phyloP scores from a whole-genome alignment of 2,797 vertebrate genomes.

The Bufotes viridis region DNA sequence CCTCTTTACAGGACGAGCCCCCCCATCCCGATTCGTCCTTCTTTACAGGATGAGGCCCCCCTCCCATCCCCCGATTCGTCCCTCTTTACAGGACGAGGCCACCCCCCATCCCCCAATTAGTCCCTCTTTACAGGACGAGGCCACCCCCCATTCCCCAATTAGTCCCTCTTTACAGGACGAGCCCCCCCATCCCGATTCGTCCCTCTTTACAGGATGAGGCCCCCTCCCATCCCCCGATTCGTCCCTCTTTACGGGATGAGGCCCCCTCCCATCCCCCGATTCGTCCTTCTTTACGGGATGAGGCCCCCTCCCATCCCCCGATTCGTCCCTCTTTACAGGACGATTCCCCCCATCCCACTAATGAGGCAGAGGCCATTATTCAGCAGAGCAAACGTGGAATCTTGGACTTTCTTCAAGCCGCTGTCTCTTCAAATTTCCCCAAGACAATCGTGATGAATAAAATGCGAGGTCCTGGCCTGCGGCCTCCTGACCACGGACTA shows the following conservation, averaged over 20 bases:
- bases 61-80: too few relatives aligned
- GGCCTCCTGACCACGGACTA: conserved; percentile 55
- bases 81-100: too few relatives aligned
- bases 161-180: too few relatives aligned
- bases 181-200: too few relatives aligned
- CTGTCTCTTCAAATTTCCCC: conserved; percentile 57
- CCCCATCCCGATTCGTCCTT: conserved; percentile 14
- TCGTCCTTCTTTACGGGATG: neutral
- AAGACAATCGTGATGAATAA: conserved; percentile 38
- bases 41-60: neutral
- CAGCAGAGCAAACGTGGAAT: conserved; percentile 60
- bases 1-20: conserved; percentile 1
- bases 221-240: conserved; percentile 10
- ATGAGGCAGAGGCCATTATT: conserved; percentile 55
- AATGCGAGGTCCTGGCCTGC: conserved; percentile 12
- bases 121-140: too few relatives aligned
- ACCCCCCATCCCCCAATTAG: neutral
- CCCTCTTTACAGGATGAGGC: neutral
- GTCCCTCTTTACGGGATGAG: conserved; percentile 41
- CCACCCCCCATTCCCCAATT: too few relatives aligned
- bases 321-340: conserved; percentile 46
- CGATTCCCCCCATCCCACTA: conserved; percentile 46
- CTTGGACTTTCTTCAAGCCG: conserved; percentile 63
- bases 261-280: too few relatives aligned
- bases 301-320: conserved; percentile 11